A percentile compares a stretch with the other conserved stretches of the same genome.
Conservation (phyloP, 2,797 vertebrate species). For the Macroramphosus scolopax region DNA sequence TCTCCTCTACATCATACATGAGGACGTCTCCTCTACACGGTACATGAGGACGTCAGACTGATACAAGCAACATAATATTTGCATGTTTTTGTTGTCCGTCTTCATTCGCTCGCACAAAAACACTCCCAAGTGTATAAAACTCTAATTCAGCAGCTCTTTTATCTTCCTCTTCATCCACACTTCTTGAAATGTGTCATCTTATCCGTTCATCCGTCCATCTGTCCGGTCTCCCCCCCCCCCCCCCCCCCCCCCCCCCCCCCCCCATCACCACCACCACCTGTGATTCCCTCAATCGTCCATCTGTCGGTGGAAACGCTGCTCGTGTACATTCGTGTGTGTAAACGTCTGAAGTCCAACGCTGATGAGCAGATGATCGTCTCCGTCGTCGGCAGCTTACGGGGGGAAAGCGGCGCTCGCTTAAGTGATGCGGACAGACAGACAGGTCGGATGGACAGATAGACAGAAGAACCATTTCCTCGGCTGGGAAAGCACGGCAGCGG, state of each 20-base stretch:
- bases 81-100: too few species aligned
- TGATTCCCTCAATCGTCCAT: too few species aligned
- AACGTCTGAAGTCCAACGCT: conserved; percentile 74
- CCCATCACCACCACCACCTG: too few species aligned
- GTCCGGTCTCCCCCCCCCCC: too few species aligned
- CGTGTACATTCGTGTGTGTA: not conserved
- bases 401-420: conserved; percentile 21
- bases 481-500: conserved; percentile 4
- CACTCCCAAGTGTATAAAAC: conserved; percentile 28
- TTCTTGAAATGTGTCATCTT: conserved; percentile 10
- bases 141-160: conserved; percentile 41
- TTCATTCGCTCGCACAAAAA: too few species aligned
- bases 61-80: too few species aligned
- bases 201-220: conserved; percentile 9
- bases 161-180: not conserved
- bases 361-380: conserved; percentile 87
- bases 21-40: too few species aligned
- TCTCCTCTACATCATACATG: too few species aligned
- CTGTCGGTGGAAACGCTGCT: not conserved
- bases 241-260: too few species aligned
- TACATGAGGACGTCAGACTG: too few species aligned
- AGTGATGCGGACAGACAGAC: conserved; percentile 24
- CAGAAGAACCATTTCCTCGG: conserved; percentile 25
- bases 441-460: conserved; percentile 16
- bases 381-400: conserved; percentile 76